A percentile compares a stretch with the other conserved stretches of the same genome.
Conservation (phyloP, 2,888 invertebrate genomes). For the Acronicta aceris region DNA sequence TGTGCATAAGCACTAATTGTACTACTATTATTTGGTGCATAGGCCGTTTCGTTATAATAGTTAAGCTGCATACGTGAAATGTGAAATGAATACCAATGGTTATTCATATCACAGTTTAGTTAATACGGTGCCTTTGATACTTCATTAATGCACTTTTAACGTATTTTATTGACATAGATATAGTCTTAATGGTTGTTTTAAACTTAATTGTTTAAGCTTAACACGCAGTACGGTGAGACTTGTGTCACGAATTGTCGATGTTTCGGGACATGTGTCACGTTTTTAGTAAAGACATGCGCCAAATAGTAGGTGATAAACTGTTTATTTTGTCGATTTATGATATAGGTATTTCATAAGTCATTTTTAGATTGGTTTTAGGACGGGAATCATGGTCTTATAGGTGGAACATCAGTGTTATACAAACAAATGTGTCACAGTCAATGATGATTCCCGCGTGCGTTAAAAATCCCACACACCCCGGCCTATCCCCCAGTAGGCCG, state of each 20-base stretch:
- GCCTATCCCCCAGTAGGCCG: too few species aligned
- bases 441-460: too few species aligned
- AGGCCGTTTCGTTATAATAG: slow-evolving; percentile 42
- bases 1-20: slow-evolving; percentile 62
- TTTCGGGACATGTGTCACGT: not conserved
- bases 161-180: slow-evolving; percentile 43
- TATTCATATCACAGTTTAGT: slow-evolving; percentile 48
- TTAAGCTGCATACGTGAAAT: slow-evolving; percentile 31
- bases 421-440: too few species aligned
- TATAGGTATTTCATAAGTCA: too few species aligned
- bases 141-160: slow-evolving; percentile 51
- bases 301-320: too few species aligned
- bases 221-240: not conserved
- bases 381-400: too few species aligned
- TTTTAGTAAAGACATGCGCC: not conserved
- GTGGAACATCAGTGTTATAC: too few species aligned
- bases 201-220: slow-evolving; percentile 19
- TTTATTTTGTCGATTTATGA: too few species aligned
- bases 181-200: slow-evolving; percentile 39
- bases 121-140: slow-evolving; percentile 50
- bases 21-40: slow-evolving; percentile 58
- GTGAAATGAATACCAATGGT: slow-evolving; percentile 65
- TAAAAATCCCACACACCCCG: too few species aligned
- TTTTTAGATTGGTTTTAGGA: too few species aligned
- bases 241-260: not conserved